Evolutionary conservation across 2,888 invertebrate genomes (phyloP).

Genomic region (Limenitis arthemis): DNA sequence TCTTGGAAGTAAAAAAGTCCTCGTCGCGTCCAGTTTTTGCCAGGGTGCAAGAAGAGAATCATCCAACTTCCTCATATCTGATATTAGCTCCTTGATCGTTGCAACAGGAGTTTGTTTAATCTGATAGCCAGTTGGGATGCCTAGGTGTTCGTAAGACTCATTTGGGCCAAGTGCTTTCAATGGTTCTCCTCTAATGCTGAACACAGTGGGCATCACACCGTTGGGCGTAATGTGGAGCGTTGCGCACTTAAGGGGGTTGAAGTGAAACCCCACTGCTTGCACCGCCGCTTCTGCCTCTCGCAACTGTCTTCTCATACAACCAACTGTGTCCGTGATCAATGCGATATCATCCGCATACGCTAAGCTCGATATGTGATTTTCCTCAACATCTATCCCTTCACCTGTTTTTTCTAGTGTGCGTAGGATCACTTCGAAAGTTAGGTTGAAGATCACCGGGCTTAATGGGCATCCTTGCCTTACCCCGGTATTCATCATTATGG

Average conservation of each 20-base stretch:
- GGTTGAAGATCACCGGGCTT: not conserved
- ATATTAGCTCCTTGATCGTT: not conserved
- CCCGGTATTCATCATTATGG: not conserved
- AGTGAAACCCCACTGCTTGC: not conserved
- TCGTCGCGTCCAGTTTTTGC: not conserved
- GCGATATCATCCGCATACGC: not conserved
- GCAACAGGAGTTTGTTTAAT: not conserved
- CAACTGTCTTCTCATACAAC: not conserved
- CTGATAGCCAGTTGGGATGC: not conserved
- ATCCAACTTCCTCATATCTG: not conserved
- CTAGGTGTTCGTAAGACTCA: not conserved
- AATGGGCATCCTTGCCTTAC: not conserved
- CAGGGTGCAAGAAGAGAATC: not conserved
- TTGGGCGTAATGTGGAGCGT: not conserved
- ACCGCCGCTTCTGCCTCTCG: not conserved
- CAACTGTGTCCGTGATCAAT: not conserved
- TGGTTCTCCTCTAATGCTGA: not conserved
- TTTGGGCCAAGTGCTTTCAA: not conserved
- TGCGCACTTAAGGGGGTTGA: not conserved
- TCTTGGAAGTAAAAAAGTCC: not conserved
- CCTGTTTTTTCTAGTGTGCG: not conserved
- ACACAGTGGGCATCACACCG: not conserved
- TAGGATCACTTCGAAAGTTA: not conserved
- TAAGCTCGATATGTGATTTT: not conserved
- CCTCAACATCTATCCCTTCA: not conserved